Base-by-base conservation (phyloP, 1,140 invertebrate genomes). In the Eupristina koningsbergeri region DNA sequence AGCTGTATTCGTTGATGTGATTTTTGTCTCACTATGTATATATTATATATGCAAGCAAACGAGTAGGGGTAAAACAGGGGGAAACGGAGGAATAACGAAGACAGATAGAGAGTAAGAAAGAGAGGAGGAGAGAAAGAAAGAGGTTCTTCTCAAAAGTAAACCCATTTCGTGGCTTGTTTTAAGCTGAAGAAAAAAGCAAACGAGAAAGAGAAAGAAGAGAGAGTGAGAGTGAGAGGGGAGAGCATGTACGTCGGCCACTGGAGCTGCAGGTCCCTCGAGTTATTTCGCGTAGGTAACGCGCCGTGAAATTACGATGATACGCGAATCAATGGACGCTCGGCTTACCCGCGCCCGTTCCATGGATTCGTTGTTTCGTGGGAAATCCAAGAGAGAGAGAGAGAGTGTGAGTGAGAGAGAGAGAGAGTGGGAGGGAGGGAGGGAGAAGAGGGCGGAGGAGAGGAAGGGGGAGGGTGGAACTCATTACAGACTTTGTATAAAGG, bases 291-390 rank as follows among this genome's bases (percentile, higher is more conserved):
- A 92, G 90, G 91, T 92, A 92, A 92, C 91, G 91, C 90, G 90
- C 90, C 91, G 91, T 92, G 91, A 92, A 92, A 92, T 92, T 92
- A 92, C 91, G 91, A 92, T 91, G 91, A 92, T 91, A 90, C 90
- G 89, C 91, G 90, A 92, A 92, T 92, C 90, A 92, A 92, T 91
- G 90, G 89, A 90, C 86, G 88, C 86, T 84, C 86, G 87, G 84
- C 85, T 86, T 84, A 58, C 73, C 39, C 77, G 50, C 74, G 26
- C 75, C 47, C 26, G 26, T 80, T 41, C 50, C 34, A 36, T 58
- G 63, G 31, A 80, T 77, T 84, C 85, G 67, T 75, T 81, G 58
- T 69, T 83, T 83, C 86, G 86, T 81, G 85, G 84, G 85, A 87
- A 86, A 88, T 86, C 85, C 71, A 85, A 86, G 85, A 67, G 81